Conservation (phyloP, 2,888 invertebrate genomes). For the Loripinus fragilis region DNA sequence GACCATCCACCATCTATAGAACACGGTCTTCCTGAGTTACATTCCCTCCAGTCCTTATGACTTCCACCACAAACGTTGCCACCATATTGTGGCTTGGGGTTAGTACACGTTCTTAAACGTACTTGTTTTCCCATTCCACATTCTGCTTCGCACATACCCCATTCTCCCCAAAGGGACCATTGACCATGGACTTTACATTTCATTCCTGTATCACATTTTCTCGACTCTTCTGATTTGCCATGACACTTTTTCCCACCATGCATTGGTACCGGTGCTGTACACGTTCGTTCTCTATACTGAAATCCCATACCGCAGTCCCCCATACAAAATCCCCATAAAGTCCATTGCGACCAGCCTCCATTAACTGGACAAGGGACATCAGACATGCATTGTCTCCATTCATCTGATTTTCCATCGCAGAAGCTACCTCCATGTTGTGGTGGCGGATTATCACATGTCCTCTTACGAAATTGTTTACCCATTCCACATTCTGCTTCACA, state of each 20-base stretch:
- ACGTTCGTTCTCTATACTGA: constrained; percentile 25
- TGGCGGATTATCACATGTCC: constrained; percentile 38
- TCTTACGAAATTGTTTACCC: constrained; percentile 21
- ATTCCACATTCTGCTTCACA: constrained; percentile 41
- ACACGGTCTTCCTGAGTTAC: constrained; percentile 38
- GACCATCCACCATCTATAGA: constrained; percentile 43
- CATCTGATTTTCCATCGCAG: constrained; percentile 31
- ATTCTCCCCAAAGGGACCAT: constrained; percentile 40
- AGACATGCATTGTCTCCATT: constrained; percentile 33
- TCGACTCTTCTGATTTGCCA: constrained; percentile 27
- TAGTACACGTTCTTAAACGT: constrained; percentile 31
- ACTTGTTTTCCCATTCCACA: constrained; percentile 37
- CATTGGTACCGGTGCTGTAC: constrained; percentile 43
- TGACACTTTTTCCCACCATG: constrained; percentile 41
- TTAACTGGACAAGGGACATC: constrained; percentile 31
- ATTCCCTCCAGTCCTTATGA: constrained; percentile 17
- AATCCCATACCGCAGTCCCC: constrained; percentile 34
- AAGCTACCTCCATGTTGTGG: constrained; percentile 29
- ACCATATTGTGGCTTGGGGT: constrained; percentile 43
- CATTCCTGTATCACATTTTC: constrained; percentile 35
- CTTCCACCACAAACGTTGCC: constrained; percentile 28
- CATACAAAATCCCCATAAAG: constrained; percentile 36
- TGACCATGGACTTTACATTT: constrained; percentile 41
- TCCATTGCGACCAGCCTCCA: constrained; percentile 48
- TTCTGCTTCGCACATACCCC: constrained; percentile 14